Base-by-base conservation (phyloP, 2,113 vertebrate species). In the Zosterops japonicus region DNA sequence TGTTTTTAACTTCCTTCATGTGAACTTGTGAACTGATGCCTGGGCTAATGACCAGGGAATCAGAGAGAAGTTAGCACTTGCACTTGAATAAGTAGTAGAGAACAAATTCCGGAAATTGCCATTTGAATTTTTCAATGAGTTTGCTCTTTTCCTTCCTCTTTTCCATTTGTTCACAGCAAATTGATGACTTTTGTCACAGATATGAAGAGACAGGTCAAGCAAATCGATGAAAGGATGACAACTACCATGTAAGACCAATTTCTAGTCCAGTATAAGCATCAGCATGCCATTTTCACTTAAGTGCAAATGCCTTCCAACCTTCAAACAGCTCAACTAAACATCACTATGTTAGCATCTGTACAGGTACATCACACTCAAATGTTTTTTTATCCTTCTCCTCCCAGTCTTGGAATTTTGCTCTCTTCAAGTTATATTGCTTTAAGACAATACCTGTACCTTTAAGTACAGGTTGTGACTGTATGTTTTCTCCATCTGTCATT, bases 351-450 rank as follows among this genome's bases (percentile, higher is more conserved):
- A 53, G 10, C n/a, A 70, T 59, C 42, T 88, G 19, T 68, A 68
- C 24, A 77, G 39, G 25, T 42, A 81, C 18, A 63, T 25, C 27
- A 29, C 6, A 33, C 39, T 86, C 21, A 57, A 36, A 33, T 10
- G 52, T 60, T 70, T 75, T 89, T 72, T 41, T 31, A 20, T 55
- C 47, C 12, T 78, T 87, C 35, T 44, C 35, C 33, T 94, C 44
- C 46, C 29, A 70, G 39, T 67, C 33, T 74, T 74, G 78, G 67
- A 87, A 75, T 94, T 83, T 77, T 74, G 18, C 28, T 65, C 21
- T 81, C 46, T 82, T 86, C 31, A 70, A 78, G 46, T 74, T 87
- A 70, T 52, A 68, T 19, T 65, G 56, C 68, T 91, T 94, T 83
- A 69, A 44, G 47, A 49, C 31, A 90, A n/a, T n/a, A n/a, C n/a